Percentiles rank a stretch among this genome's conserved stretches.
These are phyloP conservation scores for Callionymus lyra DNA, from an alignment of 2,113 vertebrate genomes.

Conservation along the genomic window DNA sequence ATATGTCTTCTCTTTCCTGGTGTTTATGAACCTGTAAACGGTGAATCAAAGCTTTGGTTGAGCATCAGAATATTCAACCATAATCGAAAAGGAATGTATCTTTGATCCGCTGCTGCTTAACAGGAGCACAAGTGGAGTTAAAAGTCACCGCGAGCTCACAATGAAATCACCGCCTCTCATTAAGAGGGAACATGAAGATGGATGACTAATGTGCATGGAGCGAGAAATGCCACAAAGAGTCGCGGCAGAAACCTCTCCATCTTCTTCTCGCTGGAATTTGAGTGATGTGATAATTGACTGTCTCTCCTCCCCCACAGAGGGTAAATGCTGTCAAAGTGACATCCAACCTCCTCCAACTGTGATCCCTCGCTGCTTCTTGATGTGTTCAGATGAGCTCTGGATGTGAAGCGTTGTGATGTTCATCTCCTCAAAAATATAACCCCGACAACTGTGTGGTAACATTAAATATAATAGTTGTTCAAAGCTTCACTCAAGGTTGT, in stretches of 20 bases:
- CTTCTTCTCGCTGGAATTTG: slow-evolving; percentile 9
- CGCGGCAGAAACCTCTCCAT: slow-evolving; percentile 2
- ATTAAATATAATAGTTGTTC: no score
- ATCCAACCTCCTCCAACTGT: slow-evolving; percentile 9
- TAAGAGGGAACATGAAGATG: background rate
- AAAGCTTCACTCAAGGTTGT: no score
- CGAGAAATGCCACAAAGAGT: background rate
- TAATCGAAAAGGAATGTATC: no score
- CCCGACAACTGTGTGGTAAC: no score
- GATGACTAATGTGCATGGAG: background rate
- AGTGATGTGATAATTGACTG: slow-evolving; percentile 21
- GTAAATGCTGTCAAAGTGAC: slow-evolving; percentile 14
- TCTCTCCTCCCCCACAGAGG: slow-evolving; percentile 11
- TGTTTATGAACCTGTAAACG: no score
- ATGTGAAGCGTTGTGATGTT: slow-evolving; percentile 10
- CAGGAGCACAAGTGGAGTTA: no score
- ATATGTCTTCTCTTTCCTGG: no score
- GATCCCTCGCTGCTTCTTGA: slow-evolving; percentile 17
- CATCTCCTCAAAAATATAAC: background rate
- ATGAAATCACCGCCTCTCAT: no score
- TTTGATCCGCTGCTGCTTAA: no score
- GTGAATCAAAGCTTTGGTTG: no score
- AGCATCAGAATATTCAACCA: no score
- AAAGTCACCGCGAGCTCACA: no score
- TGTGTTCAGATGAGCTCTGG: slow-evolving; percentile 30